These are phyloP conservation scores for Synchiropus splendidus DNA, from an alignment of 2,113 vertebrate species.

Conservation along the genomic window DNA sequence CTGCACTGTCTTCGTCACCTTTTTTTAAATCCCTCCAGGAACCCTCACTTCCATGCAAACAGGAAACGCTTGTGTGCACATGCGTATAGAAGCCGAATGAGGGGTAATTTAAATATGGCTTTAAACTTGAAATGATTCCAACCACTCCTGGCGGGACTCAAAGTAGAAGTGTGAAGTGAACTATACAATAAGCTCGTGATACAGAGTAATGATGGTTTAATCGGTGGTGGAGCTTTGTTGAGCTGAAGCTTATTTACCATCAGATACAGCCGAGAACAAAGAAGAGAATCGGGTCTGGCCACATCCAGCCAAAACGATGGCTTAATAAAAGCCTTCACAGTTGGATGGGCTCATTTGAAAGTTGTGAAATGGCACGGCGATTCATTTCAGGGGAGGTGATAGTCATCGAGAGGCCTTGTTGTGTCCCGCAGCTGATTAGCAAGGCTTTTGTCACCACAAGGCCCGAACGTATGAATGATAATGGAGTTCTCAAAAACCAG, in stretches of 20 bases:
- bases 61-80: no score
- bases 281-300: neutral
- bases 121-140: no score
- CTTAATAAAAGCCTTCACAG: slow-evolving; percentile 20
- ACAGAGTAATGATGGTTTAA: no score
- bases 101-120: no score
- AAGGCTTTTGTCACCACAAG: slow-evolving; percentile 40
- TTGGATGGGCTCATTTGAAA: slow-evolving; percentile 21
- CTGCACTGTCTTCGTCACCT: no score
- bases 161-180: no score
- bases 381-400: slow-evolving; percentile 29
- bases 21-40: no score
- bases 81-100: no score
- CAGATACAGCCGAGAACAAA: slow-evolving; percentile 3
- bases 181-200: no score
- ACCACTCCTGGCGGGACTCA: no score
- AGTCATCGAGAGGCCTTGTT: slow-evolving; percentile 28
- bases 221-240: no score
- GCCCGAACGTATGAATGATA: slow-evolving; percentile 20
- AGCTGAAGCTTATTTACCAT: slow-evolving; percentile 9
- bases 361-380: slow-evolving; percentile 29
- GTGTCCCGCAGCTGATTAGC: slow-evolving; percentile 36
- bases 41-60: no score
- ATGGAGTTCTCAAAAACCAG: slow-evolving; percentile 23
- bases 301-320: slow-evolving; percentile 7